Percentiles rank a stretch among this genome's conserved stretches.
Evolutionary conservation across 1,140 invertebrate species (phyloP).

Genomic region (honey bee (Apis mellifera)): Amel_HAv3.1 CM009938.2:6656501-6657000

Average conservation of each 20-base stretch:
- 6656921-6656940: too few relatives aligned
- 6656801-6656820: neutral
- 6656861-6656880: neutral
- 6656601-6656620: neutral
- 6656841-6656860: too few relatives aligned
- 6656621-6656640: constrained; percentile 9
- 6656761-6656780: constrained; percentile 14
- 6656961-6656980: too few relatives aligned
- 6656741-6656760: constrained; percentile 45
- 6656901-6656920: too few relatives aligned
- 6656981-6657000: too few relatives aligned
- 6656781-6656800: neutral
- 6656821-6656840: too few relatives aligned
- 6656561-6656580: constrained; percentile 22
- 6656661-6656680: constrained; percentile 12
- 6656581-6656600: neutral
- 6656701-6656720: constrained; percentile 49
- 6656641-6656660: neutral
- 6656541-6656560: constrained; percentile 31
- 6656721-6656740: constrained; percentile 11
- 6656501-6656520: neutral
- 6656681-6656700: constrained; percentile 45
- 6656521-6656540: neutral
- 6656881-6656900: too few relatives aligned
- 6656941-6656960: too few relatives aligned